phyloP scores from a whole-genome alignment of 2,113 vertebrate species.

The Podarcis muralis region DNA sequence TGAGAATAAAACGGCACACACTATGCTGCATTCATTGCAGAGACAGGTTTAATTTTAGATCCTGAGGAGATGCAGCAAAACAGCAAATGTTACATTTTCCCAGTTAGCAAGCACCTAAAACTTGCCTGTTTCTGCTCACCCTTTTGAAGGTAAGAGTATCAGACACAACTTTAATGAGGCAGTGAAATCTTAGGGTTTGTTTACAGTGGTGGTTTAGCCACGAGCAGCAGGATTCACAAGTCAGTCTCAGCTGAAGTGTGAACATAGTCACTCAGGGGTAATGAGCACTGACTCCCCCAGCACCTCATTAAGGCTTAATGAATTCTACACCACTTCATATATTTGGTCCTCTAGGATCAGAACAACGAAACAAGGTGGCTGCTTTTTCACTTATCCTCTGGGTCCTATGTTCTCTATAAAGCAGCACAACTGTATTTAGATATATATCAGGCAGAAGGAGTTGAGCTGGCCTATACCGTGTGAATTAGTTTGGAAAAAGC shows the following conservation, averaged over 20 bases:
- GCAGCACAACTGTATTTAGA: not conserved
- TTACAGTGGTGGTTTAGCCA: slow-evolving; percentile 10
- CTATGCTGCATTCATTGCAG: slow-evolving; percentile 65
- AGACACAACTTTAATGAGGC: slow-evolving; percentile 20
- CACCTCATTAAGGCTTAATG: not conserved
- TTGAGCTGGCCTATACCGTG: not conserved
- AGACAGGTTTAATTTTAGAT: slow-evolving; percentile 73
- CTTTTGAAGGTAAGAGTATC: not conserved
- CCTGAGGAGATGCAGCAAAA: slow-evolving; percentile 34
- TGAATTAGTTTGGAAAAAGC: not conserved
- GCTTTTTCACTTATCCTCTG: not conserved
- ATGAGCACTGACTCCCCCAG: not conserved
- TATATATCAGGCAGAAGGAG: not conserved
- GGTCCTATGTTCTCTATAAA: not conserved
- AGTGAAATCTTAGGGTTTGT: slow-evolving; percentile 19
- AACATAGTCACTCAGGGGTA: slow-evolving; percentile 7
- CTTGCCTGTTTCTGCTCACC: not conserved
- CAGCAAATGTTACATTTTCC: not conserved
- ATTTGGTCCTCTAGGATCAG: not conserved
- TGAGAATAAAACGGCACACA: slow-evolving; percentile 68
- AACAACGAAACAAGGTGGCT: not conserved
- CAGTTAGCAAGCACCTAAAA: not conserved
- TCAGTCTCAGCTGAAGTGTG: slow-evolving; percentile 13
- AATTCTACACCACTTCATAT: slow-evolving; percentile 3
- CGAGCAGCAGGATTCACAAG: slow-evolving; percentile 4